phyloP scores from a whole-genome alignment of 2,888 invertebrate genomes.

The Protonemura montana region DNA sequence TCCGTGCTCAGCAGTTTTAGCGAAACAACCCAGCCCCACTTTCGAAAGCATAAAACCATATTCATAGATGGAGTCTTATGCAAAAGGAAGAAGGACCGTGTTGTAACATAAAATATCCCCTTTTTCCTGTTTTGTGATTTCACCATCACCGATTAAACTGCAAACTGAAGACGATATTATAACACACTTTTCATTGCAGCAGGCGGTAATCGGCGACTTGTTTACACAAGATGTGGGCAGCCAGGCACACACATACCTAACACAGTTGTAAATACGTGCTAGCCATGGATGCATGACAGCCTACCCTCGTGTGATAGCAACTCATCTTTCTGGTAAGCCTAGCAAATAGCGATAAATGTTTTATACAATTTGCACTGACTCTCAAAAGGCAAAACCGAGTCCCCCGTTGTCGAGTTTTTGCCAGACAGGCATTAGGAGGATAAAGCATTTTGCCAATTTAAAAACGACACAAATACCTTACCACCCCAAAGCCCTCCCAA shows the following conservation, averaged over 20 bases:
- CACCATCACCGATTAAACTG: too few species aligned
- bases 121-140: too few species aligned
- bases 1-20: not conserved
- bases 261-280: not conserved
- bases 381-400: too few species aligned
- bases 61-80: not conserved
- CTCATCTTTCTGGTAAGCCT: too few species aligned
- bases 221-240: not conserved
- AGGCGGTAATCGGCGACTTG: too few species aligned
- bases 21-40: not conserved
- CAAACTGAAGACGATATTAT: too few species aligned
- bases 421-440: not conserved
- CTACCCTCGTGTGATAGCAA: not conserved
- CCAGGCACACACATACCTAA: not conserved
- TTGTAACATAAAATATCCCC: not conserved
- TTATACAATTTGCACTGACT: too few species aligned
- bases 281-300: not conserved
- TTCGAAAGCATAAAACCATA: not conserved
- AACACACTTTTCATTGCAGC: too few species aligned
- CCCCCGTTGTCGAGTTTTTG: too few species aligned
- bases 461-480: not conserved
- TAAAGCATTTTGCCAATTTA: not conserved
- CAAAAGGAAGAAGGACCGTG: not conserved
- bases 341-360: too few species aligned
- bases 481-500: not conserved